Evolutionary conservation across 92 coral and sea anemone species (phyloP).

Genomic region (Zoanthus solanderi): DNA sequence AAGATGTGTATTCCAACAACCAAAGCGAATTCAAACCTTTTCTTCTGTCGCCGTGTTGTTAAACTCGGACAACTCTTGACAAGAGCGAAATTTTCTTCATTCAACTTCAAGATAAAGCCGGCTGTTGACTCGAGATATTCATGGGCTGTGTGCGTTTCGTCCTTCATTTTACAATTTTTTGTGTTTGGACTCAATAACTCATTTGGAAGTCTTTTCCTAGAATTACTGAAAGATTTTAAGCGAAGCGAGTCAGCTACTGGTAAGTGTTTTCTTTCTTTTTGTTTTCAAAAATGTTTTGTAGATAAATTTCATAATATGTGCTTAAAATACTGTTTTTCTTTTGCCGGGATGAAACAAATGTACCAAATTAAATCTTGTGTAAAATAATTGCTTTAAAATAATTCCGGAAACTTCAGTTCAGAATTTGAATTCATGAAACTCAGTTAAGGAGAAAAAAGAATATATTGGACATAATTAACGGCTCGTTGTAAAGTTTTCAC

Average conservation of each 20-base stretch:
- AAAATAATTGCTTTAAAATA: no score
- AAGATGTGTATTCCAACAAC: neutral
- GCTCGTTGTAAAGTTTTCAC: neutral
- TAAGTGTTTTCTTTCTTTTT: neutral
- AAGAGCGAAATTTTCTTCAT: neutral
- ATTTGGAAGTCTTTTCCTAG: conserved; percentile 40
- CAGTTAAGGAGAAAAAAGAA: neutral
- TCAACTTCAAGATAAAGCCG: conserved; percentile 6
- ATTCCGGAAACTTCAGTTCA: no score
- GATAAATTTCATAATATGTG: neutral
- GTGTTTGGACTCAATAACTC: conserved; percentile 24
- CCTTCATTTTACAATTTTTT: conserved; percentile 35
- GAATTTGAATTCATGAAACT: neutral
- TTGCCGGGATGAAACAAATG: no score
- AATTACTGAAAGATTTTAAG: conserved; percentile 35
- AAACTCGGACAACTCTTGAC: neutral
- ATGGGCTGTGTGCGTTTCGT: conserved; percentile 34
- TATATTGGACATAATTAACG: neutral
- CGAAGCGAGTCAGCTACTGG: conserved; percentile 41
- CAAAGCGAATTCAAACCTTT: neutral
- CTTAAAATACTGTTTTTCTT: neutral
- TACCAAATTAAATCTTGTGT: no score
- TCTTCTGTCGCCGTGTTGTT: neutral
- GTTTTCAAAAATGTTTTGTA: no score
- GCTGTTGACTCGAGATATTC: conserved; percentile 39